phyloP scores from a whole-genome alignment of 2,888 invertebrate species.

The Corbicula japonica region DNA sequence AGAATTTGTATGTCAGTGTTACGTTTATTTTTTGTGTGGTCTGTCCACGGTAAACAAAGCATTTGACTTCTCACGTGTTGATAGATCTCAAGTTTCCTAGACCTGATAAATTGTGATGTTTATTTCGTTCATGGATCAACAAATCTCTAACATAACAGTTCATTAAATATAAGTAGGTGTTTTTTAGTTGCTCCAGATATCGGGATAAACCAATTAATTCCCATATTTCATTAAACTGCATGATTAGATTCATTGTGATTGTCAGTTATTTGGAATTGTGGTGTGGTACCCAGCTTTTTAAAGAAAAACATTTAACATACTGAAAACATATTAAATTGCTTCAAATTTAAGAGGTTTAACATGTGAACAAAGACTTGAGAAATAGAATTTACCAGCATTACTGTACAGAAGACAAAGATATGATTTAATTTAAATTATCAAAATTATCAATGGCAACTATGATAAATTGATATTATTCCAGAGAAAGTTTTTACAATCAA shows the following conservation, averaged over 20 bases:
- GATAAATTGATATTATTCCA: too few relatives aligned
- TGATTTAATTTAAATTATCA: too few relatives aligned
- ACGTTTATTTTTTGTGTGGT: background rate
- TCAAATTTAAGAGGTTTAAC: too few relatives aligned
- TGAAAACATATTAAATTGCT: too few relatives aligned
- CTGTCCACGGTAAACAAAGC: background rate
- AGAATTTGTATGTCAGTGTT: background rate
- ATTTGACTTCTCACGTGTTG: background rate
- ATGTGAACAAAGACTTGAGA: too few relatives aligned
- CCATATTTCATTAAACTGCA: background rate
- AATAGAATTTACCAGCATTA: too few relatives aligned
- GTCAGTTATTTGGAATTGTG: background rate
- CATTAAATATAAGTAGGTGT: background rate
- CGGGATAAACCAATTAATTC: background rate
- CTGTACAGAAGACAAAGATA: too few relatives aligned
- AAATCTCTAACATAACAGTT: background rate
- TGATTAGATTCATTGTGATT: background rate
- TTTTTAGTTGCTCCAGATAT: background rate
- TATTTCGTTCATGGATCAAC: background rate
- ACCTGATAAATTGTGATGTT: background rate
- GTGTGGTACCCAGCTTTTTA: slow-evolving; percentile 1
- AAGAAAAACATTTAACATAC: slow-evolving; percentile 1
- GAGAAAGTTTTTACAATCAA: too few relatives aligned
- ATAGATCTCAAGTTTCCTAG: background rate
- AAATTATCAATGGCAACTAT: too few relatives aligned